Percentiles rank a stretch among this genome's conserved stretches.
Conservation (phyloP, 2,797 vertebrate species). For the Poeciliopsis paucimaculata region DNA sequence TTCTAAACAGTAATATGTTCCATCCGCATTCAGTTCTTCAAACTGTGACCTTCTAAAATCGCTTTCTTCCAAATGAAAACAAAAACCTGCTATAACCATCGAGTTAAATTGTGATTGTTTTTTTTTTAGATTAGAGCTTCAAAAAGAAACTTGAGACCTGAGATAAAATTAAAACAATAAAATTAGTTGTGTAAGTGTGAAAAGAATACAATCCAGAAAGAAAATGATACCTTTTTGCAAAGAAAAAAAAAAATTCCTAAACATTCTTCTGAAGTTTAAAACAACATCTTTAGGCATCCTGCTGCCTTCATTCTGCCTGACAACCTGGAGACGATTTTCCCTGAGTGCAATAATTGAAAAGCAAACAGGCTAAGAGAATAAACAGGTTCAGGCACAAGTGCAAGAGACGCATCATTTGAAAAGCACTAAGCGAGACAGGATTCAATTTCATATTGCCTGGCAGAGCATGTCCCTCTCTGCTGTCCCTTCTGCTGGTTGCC, state of each 20-base stretch:
- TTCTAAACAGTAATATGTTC: background rate
- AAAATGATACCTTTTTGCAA: no score
- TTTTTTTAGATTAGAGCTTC: background rate
- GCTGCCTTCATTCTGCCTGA: conserved; percentile 13
- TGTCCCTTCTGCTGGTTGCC: conserved; percentile 61
- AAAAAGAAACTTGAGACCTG: conserved; percentile 1
- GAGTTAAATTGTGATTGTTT: background rate
- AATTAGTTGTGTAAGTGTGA: background rate
- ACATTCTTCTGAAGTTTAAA: background rate
- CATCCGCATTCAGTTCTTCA: background rate
- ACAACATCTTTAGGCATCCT: background rate
- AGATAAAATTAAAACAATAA: background rate
- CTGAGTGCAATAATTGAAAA: conserved; percentile 54
- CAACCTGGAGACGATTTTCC: conserved; percentile 34
- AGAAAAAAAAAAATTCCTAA: background rate
- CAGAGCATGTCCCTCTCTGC: conserved; percentile 63
- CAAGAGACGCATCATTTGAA: conserved; percentile 69
- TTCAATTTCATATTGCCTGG: conserved; percentile 71
- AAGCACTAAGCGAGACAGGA: conserved; percentile 66
- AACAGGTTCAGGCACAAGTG: conserved; percentile 60
- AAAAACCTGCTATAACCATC: background rate
- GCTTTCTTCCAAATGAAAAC: background rate
- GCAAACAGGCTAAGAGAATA: conserved; percentile 47
- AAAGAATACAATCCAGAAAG: background rate
- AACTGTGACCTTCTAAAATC: background rate